These are phyloP conservation scores for Polyploca ridens DNA, from an alignment of 2,888 invertebrate species.

Conservation along the genomic window DNA sequence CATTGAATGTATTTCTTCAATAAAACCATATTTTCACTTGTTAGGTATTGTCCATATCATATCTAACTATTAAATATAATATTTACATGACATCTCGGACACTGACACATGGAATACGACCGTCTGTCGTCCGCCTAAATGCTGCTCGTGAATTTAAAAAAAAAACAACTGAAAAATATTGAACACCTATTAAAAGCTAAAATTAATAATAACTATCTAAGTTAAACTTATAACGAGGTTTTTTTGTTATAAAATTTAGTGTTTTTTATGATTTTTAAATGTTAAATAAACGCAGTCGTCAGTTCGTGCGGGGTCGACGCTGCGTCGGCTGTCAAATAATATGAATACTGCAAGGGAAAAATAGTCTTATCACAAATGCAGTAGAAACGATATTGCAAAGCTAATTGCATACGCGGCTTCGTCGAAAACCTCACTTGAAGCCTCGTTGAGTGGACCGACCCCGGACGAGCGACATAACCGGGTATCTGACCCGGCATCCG, in stretches of 20 bases:
- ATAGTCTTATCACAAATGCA: slow-evolving; percentile 71
- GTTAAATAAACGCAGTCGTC: slow-evolving; percentile 40
- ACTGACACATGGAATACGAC: slow-evolving; percentile 39
- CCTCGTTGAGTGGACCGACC: slow-evolving; percentile 16
- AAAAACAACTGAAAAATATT: slow-evolving; percentile 72
- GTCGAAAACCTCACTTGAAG: too few species aligned
- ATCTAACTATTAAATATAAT: slow-evolving; percentile 78
- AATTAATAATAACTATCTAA: slow-evolving; percentile 80
- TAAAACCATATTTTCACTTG: slow-evolving; percentile 81
- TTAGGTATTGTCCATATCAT: slow-evolving; percentile 84
- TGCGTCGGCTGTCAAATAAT: background rate
- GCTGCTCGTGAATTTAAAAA: slow-evolving; percentile 61
- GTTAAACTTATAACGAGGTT: slow-evolving; percentile 74
- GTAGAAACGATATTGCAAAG: slow-evolving; percentile 53
- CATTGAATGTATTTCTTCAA: slow-evolving; percentile 82
- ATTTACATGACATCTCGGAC: slow-evolving; percentile 68
- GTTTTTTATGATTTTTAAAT: slow-evolving; percentile 32
- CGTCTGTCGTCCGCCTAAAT: slow-evolving; percentile 59
- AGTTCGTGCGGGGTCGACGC: background rate
- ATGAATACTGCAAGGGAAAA: slow-evolving; percentile 57
- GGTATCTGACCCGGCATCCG: too few species aligned
- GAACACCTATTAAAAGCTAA: slow-evolving; percentile 83
- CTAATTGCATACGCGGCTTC: slow-evolving; percentile 43
- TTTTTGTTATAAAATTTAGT: slow-evolving; percentile 57
- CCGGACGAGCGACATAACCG: slow-evolving; percentile 21